phyloP scores from a whole-genome alignment of 1,140 invertebrate species.

The Saxidomus purpurata region DNA sequence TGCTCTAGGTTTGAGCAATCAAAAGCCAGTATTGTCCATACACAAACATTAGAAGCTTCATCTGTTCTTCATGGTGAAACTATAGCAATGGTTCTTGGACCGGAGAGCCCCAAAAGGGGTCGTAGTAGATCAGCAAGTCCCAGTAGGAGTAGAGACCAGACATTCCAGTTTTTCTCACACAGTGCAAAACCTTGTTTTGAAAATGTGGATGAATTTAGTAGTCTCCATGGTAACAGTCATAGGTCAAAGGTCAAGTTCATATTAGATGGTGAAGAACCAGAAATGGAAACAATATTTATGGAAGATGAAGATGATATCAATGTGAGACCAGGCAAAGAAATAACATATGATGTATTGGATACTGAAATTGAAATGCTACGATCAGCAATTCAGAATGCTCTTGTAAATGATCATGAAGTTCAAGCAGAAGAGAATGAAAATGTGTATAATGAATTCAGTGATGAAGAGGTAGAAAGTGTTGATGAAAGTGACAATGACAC shows the following conservation, averaged over 20 bases:
- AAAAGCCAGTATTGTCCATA: conserved; percentile 50
- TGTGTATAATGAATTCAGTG: background rate
- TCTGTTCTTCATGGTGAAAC: conserved; percentile 46
- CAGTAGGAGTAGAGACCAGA: conserved; percentile 1
- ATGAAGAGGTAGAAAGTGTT: conserved; percentile 14
- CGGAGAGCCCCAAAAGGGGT: conserved; percentile 51
- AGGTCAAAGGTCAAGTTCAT: conserved; percentile 62
- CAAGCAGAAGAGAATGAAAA: background rate
- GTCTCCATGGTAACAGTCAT: conserved; percentile 24
- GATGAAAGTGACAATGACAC: conserved; percentile 9
- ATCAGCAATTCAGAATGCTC: conserved; percentile 38
- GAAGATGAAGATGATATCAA: conserved; percentile 50
- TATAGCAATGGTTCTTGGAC: background rate
- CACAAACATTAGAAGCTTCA: conserved; percentile 37
- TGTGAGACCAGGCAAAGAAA: conserved; percentile 14
- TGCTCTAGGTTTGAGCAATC: conserved; percentile 47
- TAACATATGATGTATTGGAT: conserved; percentile 61
- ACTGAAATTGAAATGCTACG: conserved; percentile 43
- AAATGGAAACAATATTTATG: conserved; percentile 58
- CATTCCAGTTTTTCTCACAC: conserved; percentile 29
- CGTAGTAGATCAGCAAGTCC: conserved; percentile 48
- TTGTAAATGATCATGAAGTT: background rate
- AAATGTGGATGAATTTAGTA: background rate
- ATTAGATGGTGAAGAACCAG: conserved; percentile 50
- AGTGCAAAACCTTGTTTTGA: conserved; percentile 46